These are phyloP conservation scores for Labrus mixtus DNA, from an alignment of 2,113 vertebrate genomes.

Conservation along the genomic window DNA sequence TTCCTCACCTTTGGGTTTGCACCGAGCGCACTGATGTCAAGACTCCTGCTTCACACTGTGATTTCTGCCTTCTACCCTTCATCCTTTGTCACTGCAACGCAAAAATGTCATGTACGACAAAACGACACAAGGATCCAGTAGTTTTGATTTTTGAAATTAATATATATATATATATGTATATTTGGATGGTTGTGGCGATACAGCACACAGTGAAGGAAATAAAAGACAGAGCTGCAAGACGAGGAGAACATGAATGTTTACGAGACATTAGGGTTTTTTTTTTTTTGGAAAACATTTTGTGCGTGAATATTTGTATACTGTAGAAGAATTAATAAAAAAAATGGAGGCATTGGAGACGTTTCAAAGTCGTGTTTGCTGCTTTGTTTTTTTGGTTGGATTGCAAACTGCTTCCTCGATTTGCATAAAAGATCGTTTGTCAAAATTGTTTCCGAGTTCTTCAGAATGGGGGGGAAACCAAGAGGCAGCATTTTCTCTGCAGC, in stretches of 20 bases:
- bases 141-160: constrained; percentile 33
- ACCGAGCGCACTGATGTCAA: constrained; percentile 89
- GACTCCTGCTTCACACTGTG: constrained; percentile 92
- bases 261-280: constrained; percentile 69
- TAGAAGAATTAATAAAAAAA: constrained; percentile 91
- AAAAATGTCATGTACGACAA: constrained; percentile 8
- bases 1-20: constrained; percentile 67
- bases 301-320: constrained; percentile 93
- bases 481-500: too few species aligned
- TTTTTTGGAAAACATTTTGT: constrained; percentile 79
- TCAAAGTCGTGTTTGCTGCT: constrained; percentile 40
- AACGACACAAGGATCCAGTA: constrained; percentile 16
- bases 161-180: constrained; percentile 9
- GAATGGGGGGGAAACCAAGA: too few species aligned
- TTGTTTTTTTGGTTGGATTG: too few species aligned
- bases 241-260: constrained; percentile 78
- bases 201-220: constrained; percentile 65
- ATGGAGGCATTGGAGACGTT: constrained; percentile 25
- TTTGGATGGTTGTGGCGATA: constrained; percentile 19
- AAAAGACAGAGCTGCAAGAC: constrained; percentile 33
- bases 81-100: constrained; percentile 55
- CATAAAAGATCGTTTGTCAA: too few species aligned
- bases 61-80: constrained; percentile 86
- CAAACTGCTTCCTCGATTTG: too few species aligned
- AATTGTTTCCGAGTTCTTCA: too few species aligned